phyloP scores from a whole-genome alignment of 2,888 invertebrate genomes.

The Cremastinae sp. region DNA sequence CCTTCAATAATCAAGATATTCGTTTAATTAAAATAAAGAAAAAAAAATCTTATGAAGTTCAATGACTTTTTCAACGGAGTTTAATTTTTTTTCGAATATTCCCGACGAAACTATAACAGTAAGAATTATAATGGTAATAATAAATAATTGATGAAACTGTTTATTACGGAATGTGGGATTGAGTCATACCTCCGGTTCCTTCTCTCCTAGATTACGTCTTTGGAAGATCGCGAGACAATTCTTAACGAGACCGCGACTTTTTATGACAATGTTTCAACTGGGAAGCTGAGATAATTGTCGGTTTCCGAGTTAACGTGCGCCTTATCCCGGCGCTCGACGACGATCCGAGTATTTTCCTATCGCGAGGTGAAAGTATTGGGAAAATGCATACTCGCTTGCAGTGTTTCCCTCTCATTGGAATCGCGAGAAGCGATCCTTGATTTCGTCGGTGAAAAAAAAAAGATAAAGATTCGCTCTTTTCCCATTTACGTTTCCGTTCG shows the following conservation, averaged over 20 bases:
- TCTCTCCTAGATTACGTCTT: too few species aligned
- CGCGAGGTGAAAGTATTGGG: constrained; percentile 30
- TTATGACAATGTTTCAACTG: constrained; percentile 10
- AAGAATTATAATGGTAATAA: too few species aligned
- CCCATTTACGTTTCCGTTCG: constrained; percentile 18
- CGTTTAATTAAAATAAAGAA: too few species aligned
- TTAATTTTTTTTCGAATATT: too few species aligned
- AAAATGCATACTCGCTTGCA: constrained; percentile 19
- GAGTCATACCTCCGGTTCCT: too few species aligned
- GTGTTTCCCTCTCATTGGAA: background rate
- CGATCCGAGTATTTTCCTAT: background rate
- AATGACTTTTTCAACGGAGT: too few species aligned
- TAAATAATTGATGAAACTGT: too few species aligned
- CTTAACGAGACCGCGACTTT: constrained; percentile 12
- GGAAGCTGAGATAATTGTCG: constrained; percentile 22
- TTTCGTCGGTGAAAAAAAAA: background rate
- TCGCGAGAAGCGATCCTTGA: too few species aligned
- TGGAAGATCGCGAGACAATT: constrained; percentile 1
- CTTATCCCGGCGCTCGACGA: constrained; percentile 3
- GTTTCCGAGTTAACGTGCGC: background rate
- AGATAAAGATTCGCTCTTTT: background rate
- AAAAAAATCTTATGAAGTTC: too few species aligned
- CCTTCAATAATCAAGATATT: too few species aligned
- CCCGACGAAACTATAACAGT: too few species aligned
- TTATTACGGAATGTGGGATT: too few species aligned